phyloP scores from a whole-genome alignment of 2,113 vertebrate genomes.

The Paratilapia polleni region DNA sequence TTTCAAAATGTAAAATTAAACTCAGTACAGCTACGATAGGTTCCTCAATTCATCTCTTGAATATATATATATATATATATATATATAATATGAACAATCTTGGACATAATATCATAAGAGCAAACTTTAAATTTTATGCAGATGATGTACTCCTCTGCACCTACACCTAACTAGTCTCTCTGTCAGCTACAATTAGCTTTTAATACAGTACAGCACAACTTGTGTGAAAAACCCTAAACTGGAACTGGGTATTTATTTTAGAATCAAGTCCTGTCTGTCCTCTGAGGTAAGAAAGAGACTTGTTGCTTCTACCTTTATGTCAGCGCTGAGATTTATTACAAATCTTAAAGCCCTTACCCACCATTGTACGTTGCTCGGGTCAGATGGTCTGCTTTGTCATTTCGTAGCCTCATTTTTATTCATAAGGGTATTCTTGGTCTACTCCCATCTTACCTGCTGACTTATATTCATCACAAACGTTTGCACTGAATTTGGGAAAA shows the following conservation, averaged over 20 bases:
- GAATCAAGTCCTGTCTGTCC: background rate
- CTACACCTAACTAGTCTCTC: background rate
- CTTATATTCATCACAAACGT: background rate
- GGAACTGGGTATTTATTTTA: background rate
- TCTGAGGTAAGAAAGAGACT: background rate
- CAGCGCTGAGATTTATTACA: background rate
- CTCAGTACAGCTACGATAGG: fast-evolving
- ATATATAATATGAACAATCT: too few species aligned
- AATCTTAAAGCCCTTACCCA: background rate
- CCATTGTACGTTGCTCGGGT: background rate
- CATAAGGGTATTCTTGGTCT: background rate
- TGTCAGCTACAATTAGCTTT: background rate
- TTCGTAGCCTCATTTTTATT: background rate
- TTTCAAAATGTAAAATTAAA: background rate
- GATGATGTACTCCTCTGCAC: background rate
- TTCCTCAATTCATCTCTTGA: background rate
- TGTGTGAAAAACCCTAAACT: background rate
- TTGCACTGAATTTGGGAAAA: background rate
- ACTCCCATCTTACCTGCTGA: background rate
- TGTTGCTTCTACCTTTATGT: background rate
- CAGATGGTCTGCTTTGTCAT: background rate
- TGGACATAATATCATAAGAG: fast-evolving
- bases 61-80: too few species aligned
- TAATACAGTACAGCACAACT: too few species aligned
- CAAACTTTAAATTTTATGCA: background rate